Conservation (phyloP, 2,888 invertebrate species). For the Saturnia japonica region DNA sequence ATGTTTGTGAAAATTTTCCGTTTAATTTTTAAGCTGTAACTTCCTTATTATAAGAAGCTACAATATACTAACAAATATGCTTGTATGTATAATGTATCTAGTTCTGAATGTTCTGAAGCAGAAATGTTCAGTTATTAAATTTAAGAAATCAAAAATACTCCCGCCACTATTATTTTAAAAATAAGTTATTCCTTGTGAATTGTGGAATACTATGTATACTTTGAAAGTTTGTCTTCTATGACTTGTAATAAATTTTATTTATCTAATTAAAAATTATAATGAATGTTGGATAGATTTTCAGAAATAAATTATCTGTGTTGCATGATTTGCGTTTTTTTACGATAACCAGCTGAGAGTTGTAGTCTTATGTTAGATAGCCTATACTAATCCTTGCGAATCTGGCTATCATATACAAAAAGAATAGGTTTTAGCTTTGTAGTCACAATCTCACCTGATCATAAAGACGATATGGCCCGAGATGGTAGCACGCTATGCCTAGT, state of each 20-base stretch:
- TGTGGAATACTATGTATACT: constrained; percentile 27
- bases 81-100: background rate
- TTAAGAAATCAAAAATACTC: background rate
- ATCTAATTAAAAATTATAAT: constrained; percentile 8
- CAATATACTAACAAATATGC: background rate
- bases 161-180: background rate
- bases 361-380: too few relatives aligned
- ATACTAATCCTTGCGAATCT: too few relatives aligned
- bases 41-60: background rate
- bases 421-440: too few relatives aligned
- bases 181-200: constrained; percentile 26
- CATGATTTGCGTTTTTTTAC: constrained; percentile 31
- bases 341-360: background rate
- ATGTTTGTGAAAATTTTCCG: background rate
- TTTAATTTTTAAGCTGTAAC: background rate
- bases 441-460: too few relatives aligned
- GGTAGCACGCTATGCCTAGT: too few relatives aligned
- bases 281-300: constrained; percentile 64
- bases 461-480: too few relatives aligned
- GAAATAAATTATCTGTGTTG: constrained; percentile 71
- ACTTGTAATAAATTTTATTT: background rate
- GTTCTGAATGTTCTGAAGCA: too few relatives aligned
- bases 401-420: too few relatives aligned
- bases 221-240: constrained; percentile 45
- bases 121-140: background rate